Base-by-base conservation (phyloP, 2,888 invertebrate species). In the Rotaria socialis region DNA sequence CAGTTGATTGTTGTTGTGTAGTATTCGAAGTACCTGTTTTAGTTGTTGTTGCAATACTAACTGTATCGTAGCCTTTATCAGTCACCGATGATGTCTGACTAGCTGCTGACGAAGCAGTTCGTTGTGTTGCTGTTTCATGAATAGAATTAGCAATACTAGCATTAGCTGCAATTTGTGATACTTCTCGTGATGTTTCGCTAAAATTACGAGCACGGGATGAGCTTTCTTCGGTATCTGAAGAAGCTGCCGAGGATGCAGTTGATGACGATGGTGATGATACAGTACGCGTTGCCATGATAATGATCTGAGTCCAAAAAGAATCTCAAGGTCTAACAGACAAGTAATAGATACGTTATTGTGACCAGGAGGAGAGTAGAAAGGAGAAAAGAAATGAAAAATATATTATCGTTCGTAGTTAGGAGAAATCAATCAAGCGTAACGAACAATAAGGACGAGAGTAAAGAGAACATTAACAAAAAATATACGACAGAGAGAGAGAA, bases 151-250 rank as follows among this genome's bases (percentile, higher is more conserved):
- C 47, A 47, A 8, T 11, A 6, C 35, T 67, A 35, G 35, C 35
- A 47, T 80, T 80, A 11, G 47, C 47, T 47, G 10, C 47, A 24
- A 10, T 47, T 47, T 24, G 80, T 10, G 47, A 47, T 43, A 14
- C 6, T n/a, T 80, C 47, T 43, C 80, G 16, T 7, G 80, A 80
- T 80, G 80, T 80, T 80, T 80, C 80, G 47, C 80, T 80, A 5
- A 22, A 10, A n/a, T 24, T 22, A 80, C 80, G 80, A 47, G 2
- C 19, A 47, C 80, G 43, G n/a, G 2, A 3, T 11, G 80, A 80
- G 10, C 11, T 24, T 1, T 22, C 22, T 80, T 80, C 80, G 24
- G 47, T 47, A 7, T 47, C 47, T 80, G 43, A 43, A 43, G 80
- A 80, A 35, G 35, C 35, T n/a, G 52, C 14, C 0, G 75, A 47